Base-by-base conservation (phyloP, 2,797 vertebrate species). In the Yasuhikotakia modesta region DNA sequence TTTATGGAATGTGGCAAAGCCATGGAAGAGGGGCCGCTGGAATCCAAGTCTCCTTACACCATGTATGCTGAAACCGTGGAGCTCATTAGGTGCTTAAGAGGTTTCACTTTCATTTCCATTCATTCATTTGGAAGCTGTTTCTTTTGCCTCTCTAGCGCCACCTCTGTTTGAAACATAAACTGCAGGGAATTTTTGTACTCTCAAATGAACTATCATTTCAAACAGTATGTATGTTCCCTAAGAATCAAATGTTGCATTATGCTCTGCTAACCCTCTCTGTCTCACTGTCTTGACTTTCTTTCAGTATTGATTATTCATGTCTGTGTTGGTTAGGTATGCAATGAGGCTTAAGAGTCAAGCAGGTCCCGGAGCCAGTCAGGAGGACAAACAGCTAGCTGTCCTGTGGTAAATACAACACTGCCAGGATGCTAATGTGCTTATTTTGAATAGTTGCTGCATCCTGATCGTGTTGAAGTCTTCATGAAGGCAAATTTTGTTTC, bases 1-100 rank as follows among this genome's bases (percentile, higher is more conserved):
- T 99, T 99, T 83, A 99, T 99, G 90, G 97, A 99, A 88, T 99
- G 97, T 87, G 97, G 98, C 79, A 99, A 98, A 86, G 97, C 97
- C 2, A 98, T 99, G 97, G 98, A 99, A 77, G 95, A 97, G 87
- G 97, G 97, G 2, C 97, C 98, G 0, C 93, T 98, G 48, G 97
- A 98, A 86, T 96, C 96, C 27, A 99, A 99, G 84, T 99, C 98
- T 80, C 97, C 98, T 4, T 97, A 97, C 8, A 94, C 95, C 24
- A 99, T 99, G 98, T 99, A 99, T 85, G 95, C 97, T 0, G 98
- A 99, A 93, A 99, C 97, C 0, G 96, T 99, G 85, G 97, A 99
- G 89, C 95, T 99, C 22, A 98, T 99, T 89, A 96, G 96, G 98
- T 98, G 87, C 90, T 78, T 76, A 52, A 21, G n/a, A 50, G 14